Conservation (phyloP, 1,140 invertebrate species). For the Nasonia giraulti region DNA sequence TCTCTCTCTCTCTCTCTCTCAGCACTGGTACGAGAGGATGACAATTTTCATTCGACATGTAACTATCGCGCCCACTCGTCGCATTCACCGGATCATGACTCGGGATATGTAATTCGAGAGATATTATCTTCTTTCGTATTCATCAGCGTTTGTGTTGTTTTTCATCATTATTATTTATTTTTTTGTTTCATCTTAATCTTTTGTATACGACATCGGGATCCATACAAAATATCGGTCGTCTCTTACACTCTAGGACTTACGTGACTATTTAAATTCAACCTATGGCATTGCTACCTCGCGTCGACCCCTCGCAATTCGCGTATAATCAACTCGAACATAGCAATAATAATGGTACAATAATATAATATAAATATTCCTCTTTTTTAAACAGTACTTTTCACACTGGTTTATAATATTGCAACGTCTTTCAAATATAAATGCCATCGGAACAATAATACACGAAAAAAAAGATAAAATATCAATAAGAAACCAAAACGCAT, state of each 20-base stretch:
- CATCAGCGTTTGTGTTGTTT: neutral
- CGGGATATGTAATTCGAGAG: conserved; percentile 67
- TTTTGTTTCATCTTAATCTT: conserved; percentile 52
- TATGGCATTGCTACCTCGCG: conserved; percentile 57
- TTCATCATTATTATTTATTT: neutral
- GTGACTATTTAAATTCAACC: conserved; percentile 63
- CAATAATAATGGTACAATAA: conserved; percentile 2
- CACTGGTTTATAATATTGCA: neutral
- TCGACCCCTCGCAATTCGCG: conserved; percentile 42
- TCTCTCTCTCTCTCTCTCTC: no score
- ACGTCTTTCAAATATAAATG: neutral
- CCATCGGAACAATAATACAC: neutral
- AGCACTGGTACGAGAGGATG: conserved; percentile 42
- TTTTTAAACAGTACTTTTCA: neutral
- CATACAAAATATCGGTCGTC: conserved; percentile 73
- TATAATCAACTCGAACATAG: conserved; percentile 25
- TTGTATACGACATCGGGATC: conserved; percentile 70
- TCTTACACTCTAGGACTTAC: conserved; percentile 64
- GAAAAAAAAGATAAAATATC: neutral
- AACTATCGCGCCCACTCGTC: conserved; percentile 45
- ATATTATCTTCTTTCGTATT: conserved; percentile 54
- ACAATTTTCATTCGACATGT: conserved; percentile 32
- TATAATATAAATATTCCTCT: neutral
- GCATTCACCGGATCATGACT: conserved; percentile 59
- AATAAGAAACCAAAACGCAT: neutral